Evolutionary conservation across 2,888 invertebrate species (phyloP), one percentile per base, ranked within the genome.

Genomic region (Dicyrtomina minuta): DNA sequence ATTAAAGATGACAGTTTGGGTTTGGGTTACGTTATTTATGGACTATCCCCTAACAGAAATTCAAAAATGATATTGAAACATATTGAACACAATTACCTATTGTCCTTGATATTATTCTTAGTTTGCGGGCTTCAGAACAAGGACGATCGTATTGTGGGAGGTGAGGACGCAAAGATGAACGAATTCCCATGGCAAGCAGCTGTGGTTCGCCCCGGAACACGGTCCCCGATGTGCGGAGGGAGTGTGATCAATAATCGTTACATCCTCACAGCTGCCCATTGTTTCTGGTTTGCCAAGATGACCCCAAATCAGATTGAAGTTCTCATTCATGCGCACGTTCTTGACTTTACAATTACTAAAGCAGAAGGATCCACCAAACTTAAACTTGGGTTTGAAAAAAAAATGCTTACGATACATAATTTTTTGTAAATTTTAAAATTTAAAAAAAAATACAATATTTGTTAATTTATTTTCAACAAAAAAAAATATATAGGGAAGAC

Each of bases 51-150:
- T n/a, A n/a, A n/a, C n/a, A n/a, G n/a, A n/a, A n/a, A n/a, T n/a
- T n/a, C n/a, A n/a, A n/a, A n/a, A n/a, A n/a, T n/a, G n/a, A n/a
- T n/a, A n/a, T n/a, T n/a, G n/a, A n/a, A n/a, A n/a, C n/a, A n/a
- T n/a, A n/a, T n/a, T n/a, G n/a, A n/a, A n/a, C n/a, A n/a, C n/a
- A n/a, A n/a, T n/a, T n/a, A n/a, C n/a, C n/a, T n/a, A n/a, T n/a
- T n/a, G n/a, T n/a, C n/a, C n/a, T n/a, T n/a, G n/a, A n/a, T n/a
- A n/a, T n/a, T n/a, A n/a, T n/a, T n/a, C n/a, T 15, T 41, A 66
- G 75, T 70, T 61, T 75, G 75, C 59, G 75, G 75, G 20, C 41
- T 71, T 10, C 74, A 74, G n/a, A 71, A 51, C 15, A 15, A 51
- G 20, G 51, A 51, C 6, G 53, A 49, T 26, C 64, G 64, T 24